Evolutionary conservation across 2,113 vertebrate genomes (phyloP), one percentile per base, ranked within the genome.

Genomic region (Pterocles burchelli): DNA sequence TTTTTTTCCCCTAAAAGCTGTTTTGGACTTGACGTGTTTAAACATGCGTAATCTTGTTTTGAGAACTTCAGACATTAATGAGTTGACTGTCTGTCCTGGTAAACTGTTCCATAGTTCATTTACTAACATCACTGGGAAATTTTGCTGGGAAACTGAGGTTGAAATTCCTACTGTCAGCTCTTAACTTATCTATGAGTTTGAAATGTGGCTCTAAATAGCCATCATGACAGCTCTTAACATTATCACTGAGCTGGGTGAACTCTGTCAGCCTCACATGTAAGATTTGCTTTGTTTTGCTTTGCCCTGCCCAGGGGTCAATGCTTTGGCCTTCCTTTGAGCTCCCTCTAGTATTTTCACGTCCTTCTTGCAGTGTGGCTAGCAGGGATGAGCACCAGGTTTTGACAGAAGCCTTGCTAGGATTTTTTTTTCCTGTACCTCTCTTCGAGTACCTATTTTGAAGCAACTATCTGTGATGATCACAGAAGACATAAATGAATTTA

Each of bases 251-350:
- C 52, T 2, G 9, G 19, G 34, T 75, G 84, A 95, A 92, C 84
- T 73, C 73, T 88, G 43, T 79, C 92, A 92, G 79, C 57, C 36
- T 90, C 71, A 46, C 57, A n/a, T 79, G 31, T 88, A 86, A 82
- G 58, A 72, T 94, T 82, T 88, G 79, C 86, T 92, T 92, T 82
- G 86, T 82, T 94, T 92, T 85, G 62, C 65, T 92, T 92, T 88
- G 66, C 66, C 43, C 52, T 75, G 58, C 63, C 43, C 59, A 55
- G 85, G 49, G 73, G 57, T 92, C 84, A 94, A 6, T 88, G 84
- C 87, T 91, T 41, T 54, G 63, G 58, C 84, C 38, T 83, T 83
- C 58, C 72, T 88, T 88, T 58, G 66, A 92, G 63, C 48, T 88
- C 58, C 4, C 8, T 90, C 38, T 78, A 34, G 38, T 90, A 71